Evolutionary conservation across 2,797 vertebrate species (phyloP).

Genomic region (Agapornis canus): DNA sequence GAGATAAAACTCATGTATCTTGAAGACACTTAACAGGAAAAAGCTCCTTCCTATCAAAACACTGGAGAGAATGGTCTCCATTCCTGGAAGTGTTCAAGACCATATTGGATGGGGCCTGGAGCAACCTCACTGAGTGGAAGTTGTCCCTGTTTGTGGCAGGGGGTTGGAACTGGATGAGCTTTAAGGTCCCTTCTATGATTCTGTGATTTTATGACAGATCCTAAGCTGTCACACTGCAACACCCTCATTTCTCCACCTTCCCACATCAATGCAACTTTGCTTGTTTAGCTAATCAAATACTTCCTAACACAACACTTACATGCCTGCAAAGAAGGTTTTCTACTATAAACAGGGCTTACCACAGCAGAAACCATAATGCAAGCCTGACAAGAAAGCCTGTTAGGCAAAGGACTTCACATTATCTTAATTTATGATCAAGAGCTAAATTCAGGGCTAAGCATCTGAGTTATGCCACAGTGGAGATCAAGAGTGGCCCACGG

Average conservation of each 20-base stretch:
- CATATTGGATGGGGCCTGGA: not conserved
- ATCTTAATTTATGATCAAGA: not conserved
- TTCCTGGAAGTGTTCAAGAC: not conserved
- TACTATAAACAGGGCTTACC: not conserved
- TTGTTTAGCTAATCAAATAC: not conserved
- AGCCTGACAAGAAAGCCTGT: not conserved
- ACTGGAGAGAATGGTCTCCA: not conserved
- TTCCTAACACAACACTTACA: not conserved
- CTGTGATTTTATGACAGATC: not conserved
- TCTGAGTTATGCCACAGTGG: accelerated
- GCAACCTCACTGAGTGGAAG: not conserved
- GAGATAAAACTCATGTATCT: not conserved
- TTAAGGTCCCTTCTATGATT: not conserved
- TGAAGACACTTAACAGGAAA: not conserved
- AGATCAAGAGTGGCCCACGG: not conserved
- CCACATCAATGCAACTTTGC: not conserved
- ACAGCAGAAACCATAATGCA: not conserved
- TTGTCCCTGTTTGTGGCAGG: not conserved
- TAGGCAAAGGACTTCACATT: accelerated
- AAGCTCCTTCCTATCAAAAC: not conserved
- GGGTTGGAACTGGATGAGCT: not conserved
- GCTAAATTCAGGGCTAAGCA: not conserved
- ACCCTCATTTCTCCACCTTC: not conserved
- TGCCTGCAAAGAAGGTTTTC: not conserved
- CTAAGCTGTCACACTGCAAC: not conserved